Percentiles rank a stretch among this genome's conserved stretches.
These are phyloP conservation scores for Chironomus tentans DNA, from an alignment of 2,888 invertebrate species.

Conservation along the genomic window DNA sequence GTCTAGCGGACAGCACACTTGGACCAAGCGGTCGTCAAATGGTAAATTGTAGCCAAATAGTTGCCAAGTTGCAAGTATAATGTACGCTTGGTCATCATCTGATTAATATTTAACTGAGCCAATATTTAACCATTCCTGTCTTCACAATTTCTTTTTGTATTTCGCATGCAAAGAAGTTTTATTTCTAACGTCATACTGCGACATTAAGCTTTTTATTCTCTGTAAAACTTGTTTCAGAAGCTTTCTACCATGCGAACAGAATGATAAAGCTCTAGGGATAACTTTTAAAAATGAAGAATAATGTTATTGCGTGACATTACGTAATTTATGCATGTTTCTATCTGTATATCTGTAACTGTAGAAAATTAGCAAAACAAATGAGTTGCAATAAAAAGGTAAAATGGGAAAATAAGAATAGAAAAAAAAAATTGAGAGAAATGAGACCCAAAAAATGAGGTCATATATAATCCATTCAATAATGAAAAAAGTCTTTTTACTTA, in stretches of 20 bases:
- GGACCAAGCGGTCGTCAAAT: no score
- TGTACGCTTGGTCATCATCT: no score
- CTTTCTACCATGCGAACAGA: neutral
- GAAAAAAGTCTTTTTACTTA: no score
- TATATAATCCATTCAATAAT: no score
- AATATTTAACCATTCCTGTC: no score
- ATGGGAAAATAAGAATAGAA: neutral
- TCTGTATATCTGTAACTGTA: neutral
- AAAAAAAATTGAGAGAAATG: no score
- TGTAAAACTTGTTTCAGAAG: neutral
- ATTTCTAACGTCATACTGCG: neutral
- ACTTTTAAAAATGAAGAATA: neutral
- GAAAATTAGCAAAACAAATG: slow-evolving; percentile 1
- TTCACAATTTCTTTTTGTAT: no score
- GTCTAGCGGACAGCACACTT: no score
- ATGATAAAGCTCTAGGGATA: neutral
- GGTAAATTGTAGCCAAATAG: no score
- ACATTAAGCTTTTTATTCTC: neutral
- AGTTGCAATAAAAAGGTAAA: neutral
- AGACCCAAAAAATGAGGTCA: no score
- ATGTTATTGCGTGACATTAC: neutral
- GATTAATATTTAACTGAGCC: no score
- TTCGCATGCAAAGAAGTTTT: neutral
- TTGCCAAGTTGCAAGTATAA: no score
- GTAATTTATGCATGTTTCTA: neutral